Evolutionary conservation across 2,113 vertebrate genomes (phyloP).

Genomic region (Arothron firmamentum): DNA sequence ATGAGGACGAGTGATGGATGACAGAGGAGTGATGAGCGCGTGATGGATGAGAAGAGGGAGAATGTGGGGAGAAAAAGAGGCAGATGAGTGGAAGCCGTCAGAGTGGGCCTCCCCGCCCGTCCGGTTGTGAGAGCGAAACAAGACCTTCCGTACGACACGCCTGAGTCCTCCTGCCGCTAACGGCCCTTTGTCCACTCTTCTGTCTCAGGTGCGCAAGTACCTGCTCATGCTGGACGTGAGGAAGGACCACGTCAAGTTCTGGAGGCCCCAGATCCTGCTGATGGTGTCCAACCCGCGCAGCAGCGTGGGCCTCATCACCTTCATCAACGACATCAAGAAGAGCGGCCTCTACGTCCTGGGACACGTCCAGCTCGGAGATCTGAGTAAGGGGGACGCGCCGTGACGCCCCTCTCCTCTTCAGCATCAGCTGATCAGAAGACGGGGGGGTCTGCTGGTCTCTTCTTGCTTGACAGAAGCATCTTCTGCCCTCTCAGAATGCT

Average conservation of each 20-base stretch:
- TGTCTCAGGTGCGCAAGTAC: slow-evolving; percentile 88
- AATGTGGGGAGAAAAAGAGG: no score
- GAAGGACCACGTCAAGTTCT: slow-evolving; percentile 98
- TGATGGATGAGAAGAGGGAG: no score
- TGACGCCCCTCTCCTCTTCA: neutral
- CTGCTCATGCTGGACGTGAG: slow-evolving; percentile 93
- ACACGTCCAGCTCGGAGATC: slow-evolving; percentile 87
- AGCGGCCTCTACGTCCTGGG: slow-evolving; percentile 94
- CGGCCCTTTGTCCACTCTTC: neutral
- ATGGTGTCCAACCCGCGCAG: slow-evolving; percentile 91
- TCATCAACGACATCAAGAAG: slow-evolving; percentile 97
- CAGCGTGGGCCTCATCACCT: slow-evolving; percentile 83
- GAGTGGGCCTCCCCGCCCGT: no score
- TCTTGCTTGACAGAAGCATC: no score
- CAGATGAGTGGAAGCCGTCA: no score
- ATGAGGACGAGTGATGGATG: neutral
- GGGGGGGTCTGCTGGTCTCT: no score
- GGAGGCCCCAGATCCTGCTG: slow-evolving; percentile 91
- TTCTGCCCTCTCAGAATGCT: no score
- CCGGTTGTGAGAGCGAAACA: no score
- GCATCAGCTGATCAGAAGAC: no score
- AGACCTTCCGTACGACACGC: no score
- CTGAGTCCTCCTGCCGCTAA: no score
- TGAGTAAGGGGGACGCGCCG: slow-evolving; percentile 75
- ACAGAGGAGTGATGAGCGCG: no score